phyloP scores from a whole-genome alignment of 1,140 invertebrate species.

The Amyelois transitella region DNA sequence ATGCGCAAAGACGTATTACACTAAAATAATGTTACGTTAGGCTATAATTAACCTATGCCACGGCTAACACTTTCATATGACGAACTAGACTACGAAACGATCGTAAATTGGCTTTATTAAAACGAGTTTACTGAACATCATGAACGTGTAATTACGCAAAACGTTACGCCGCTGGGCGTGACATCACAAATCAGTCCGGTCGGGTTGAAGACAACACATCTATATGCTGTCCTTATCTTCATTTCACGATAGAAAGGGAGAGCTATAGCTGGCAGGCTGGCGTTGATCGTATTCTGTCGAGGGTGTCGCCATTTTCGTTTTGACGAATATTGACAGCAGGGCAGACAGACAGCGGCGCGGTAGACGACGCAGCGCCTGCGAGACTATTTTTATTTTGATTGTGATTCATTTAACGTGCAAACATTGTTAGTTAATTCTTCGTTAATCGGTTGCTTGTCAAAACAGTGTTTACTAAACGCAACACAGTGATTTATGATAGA shows the following conservation, averaged over 20 bases:
- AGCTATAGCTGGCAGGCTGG: conserved; percentile 38
- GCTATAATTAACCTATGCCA: conserved; percentile 48
- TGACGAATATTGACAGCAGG: conserved; percentile 74
- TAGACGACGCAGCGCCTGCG: conserved; percentile 65
- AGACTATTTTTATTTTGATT: conserved; percentile 73
- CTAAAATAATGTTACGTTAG: conserved; percentile 36
- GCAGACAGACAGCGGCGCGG: conserved; percentile 71
- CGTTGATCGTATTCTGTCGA: conserved; percentile 68
- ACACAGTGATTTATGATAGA: conserved; percentile 43
- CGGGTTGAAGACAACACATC: conserved; percentile 62
- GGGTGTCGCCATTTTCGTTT: conserved; percentile 74
- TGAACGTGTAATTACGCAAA: conserved; percentile 67
- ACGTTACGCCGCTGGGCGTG: conserved; percentile 71
- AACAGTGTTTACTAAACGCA: conserved; percentile 35
- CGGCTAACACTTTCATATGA: conserved; percentile 46
- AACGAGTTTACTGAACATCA: conserved; percentile 62
- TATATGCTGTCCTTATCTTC: conserved; percentile 39
- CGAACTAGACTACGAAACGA: conserved; percentile 52
- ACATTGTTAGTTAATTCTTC: conserved; percentile 32
- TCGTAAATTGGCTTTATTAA: conserved; percentile 67
- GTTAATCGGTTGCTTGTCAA: conserved; percentile 32
- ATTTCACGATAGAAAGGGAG: conserved; percentile 31
- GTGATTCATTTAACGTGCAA: conserved; percentile 50
- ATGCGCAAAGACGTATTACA: conserved; percentile 66
- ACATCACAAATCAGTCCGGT: conserved; percentile 71